Evolutionary conservation across 92 coral and sea anemone genomes (phyloP).

Genomic region (Palythoa grandis): DNA sequence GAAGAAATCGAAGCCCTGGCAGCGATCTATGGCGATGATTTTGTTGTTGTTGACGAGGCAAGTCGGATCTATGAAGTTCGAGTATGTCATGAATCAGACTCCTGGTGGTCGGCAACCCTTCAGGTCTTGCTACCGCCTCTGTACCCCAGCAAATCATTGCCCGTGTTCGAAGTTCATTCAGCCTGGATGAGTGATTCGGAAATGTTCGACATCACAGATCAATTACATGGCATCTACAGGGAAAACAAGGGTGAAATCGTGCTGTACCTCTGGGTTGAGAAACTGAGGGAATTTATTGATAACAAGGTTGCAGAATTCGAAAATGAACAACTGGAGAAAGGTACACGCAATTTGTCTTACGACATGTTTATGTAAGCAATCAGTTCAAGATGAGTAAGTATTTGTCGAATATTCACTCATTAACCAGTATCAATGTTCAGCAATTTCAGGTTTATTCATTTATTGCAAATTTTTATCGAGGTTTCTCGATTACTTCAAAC

Average conservation of each 20-base stretch:
- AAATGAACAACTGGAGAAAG: slow-evolving; percentile 41
- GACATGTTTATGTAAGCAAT: background rate
- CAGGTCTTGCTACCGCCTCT: slow-evolving; percentile 77
- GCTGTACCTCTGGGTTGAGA: slow-evolving; percentile 88
- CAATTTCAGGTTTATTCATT: too few relatives aligned
- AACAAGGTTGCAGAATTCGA: slow-evolving; percentile 54
- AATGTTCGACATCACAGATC: slow-evolving; percentile 58
- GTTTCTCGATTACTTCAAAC: too few relatives aligned
- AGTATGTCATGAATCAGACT: slow-evolving; percentile 59
- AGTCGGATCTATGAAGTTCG: slow-evolving; percentile 81
- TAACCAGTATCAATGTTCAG: too few relatives aligned
- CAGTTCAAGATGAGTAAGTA: background rate
- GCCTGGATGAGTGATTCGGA: slow-evolving; percentile 78
- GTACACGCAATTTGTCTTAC: background rate
- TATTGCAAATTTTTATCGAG: too few relatives aligned
- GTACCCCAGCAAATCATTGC: slow-evolving; percentile 78
- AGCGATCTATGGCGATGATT: slow-evolving; percentile 92
- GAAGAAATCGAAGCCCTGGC: slow-evolving; percentile 92
- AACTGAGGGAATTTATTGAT: slow-evolving; percentile 76
- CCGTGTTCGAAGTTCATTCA: slow-evolving; percentile 85
- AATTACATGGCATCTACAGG: slow-evolving; percentile 61
- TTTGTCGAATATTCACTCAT: too few relatives aligned
- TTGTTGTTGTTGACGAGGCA: slow-evolving; percentile 71
- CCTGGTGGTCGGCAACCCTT: slow-evolving; percentile 76
- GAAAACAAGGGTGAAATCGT: slow-evolving; percentile 78